Percentiles rank a stretch among this genome's conserved stretches.
Evolutionary conservation across 1,140 invertebrate genomes (phyloP).

Genomic region (Scaptomyza pallida): DNA sequence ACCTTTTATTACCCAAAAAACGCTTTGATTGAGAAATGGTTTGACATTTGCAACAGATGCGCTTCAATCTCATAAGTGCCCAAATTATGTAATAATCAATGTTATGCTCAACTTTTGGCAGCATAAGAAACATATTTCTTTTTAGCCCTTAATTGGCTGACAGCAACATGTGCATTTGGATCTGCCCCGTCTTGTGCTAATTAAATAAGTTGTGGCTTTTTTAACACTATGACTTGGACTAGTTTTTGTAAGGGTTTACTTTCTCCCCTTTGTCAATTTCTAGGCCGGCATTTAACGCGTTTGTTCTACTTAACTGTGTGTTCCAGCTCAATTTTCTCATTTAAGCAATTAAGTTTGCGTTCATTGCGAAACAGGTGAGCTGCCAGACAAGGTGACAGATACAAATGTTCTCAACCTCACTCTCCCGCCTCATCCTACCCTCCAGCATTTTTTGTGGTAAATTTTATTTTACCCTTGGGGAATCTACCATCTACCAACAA

Average conservation of each 20-base stretch:
- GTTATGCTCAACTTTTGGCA: slow-evolving; percentile 1
- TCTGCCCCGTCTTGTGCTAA: slow-evolving; percentile 27
- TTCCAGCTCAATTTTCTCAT: slow-evolving; percentile 59
- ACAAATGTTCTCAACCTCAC: slow-evolving; percentile 48
- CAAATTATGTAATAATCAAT: slow-evolving; percentile 10
- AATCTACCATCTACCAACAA: slow-evolving; percentile 21
- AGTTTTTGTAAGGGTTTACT: slow-evolving; percentile 5
- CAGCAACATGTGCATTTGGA: slow-evolving; percentile 28
- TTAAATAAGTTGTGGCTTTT: slow-evolving; percentile 41
- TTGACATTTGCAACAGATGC: slow-evolving; percentile 20
- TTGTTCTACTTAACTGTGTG: slow-evolving; percentile 30
- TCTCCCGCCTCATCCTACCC: slow-evolving; percentile 7
- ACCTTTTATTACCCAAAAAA: background rate
- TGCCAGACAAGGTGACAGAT: slow-evolving; percentile 47
- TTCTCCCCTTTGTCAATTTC: background rate
- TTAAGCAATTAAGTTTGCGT: slow-evolving; percentile 53
- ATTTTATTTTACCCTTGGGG: slow-evolving; percentile 70
- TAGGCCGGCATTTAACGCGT: background rate
- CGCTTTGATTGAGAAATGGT: background rate
- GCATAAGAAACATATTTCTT: background rate
- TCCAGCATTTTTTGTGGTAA: slow-evolving; percentile 8
- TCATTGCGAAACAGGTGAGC: slow-evolving; percentile 54
- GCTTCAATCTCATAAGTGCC: slow-evolving; percentile 1
- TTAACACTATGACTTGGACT: slow-evolving; percentile 9
- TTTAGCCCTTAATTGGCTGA: slow-evolving; percentile 25